Evolutionary conservation across 2,113 vertebrate species (phyloP), one percentile per base, ranked within the genome.

Genomic region (Brienomyrus brachyistius): DNA sequence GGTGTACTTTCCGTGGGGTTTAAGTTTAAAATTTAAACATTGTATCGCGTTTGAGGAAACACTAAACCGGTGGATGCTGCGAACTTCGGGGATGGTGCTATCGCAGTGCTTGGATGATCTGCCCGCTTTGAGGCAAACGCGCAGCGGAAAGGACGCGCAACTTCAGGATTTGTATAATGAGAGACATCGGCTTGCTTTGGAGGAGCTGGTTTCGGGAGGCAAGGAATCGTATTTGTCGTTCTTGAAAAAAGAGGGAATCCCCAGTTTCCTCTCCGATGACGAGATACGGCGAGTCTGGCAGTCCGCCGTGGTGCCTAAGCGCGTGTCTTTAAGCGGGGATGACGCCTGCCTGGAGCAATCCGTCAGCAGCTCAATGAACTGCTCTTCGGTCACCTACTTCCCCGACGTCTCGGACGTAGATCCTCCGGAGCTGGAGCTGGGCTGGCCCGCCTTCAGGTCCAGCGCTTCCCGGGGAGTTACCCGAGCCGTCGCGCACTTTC

Each of bases 341-440:
- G 94, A 96, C 3, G 92, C 45, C 27, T 88, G 66, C 0, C 90
- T 92, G 54, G 97, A 97, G 82, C 92, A 94, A 17, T 94, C 95
- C 17, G 91, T 95, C 83, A 90, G 94, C 90, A 92, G 94, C 86
- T 97, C 97, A 0, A 89, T 94, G 45, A 97, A 97, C 93, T 97
- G 97, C 92, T 98, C 97, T 0, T 98, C 98, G 10, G 96, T 98
- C 93, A 98, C 98, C 31, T 99, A 99, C 88, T 99, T 98, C 95
- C 98, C 98, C 5, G 97, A 98, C 91, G 95, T 95, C 90, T 99
- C 98, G 15, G 98, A 99, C 91, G 91, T 97, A 91, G 98, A 99
- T 94, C 97, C 98, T 51, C 98, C 98, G 66, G 90, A 95, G 91
- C 94, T 99, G 94, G 98, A 99, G 93, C 93, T 98, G 23, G 98